Percentiles rank a stretch among this genome's conserved stretches.
phyloP scores from a whole-genome alignment of 2,888 invertebrate species.

The Bunonema sp. region DNA sequence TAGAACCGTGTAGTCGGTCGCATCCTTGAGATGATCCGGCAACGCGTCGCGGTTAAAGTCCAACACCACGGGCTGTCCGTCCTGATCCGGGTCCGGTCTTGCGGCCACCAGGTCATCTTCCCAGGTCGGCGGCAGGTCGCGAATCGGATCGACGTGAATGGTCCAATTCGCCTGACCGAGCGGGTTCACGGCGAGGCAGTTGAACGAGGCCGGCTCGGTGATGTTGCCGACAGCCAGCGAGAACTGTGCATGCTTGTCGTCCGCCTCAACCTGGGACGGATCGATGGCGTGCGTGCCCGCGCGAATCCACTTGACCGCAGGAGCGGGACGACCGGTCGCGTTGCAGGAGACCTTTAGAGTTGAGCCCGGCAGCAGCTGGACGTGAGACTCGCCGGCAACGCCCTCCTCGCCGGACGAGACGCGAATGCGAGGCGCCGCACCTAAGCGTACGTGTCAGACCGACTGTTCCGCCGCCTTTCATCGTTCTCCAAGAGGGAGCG shows the following conservation, averaged over 20 bases:
- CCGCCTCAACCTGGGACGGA: conserved; percentile 26
- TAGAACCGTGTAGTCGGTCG: conserved; percentile 31
- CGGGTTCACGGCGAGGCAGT: conserved; percentile 39
- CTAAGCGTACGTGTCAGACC: no score
- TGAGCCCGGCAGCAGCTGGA: conserved; percentile 37
- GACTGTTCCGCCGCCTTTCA: no score
- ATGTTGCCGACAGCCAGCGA: conserved; percentile 36
- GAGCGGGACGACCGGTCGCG: conserved; percentile 34
- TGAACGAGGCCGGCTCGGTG: conserved; percentile 38
- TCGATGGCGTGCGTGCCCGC: conserved; percentile 37
- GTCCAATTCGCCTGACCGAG: conserved; percentile 43
- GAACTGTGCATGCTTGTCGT: conserved; percentile 23
- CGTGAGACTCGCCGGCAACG: conserved; percentile 25
- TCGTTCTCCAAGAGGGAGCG: no score
- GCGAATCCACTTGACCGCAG: conserved; percentile 40
- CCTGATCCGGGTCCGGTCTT: conserved; percentile 28
- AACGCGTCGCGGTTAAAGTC: conserved; percentile 34
- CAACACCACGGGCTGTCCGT: conserved; percentile 24
- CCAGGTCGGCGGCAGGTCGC: conserved; percentile 30
- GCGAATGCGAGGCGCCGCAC: conserved; percentile 35
- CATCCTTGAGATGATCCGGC: conserved; percentile 25
- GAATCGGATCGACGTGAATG: conserved; percentile 24
- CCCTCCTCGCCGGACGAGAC: conserved; percentile 38
- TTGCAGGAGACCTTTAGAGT: conserved; percentile 38
- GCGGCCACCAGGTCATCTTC: conserved; percentile 24